These are phyloP conservation scores for Anisognathus igniventris DNA, from an alignment of 2,797 vertebrate species.

Conservation along the genomic window DNA sequence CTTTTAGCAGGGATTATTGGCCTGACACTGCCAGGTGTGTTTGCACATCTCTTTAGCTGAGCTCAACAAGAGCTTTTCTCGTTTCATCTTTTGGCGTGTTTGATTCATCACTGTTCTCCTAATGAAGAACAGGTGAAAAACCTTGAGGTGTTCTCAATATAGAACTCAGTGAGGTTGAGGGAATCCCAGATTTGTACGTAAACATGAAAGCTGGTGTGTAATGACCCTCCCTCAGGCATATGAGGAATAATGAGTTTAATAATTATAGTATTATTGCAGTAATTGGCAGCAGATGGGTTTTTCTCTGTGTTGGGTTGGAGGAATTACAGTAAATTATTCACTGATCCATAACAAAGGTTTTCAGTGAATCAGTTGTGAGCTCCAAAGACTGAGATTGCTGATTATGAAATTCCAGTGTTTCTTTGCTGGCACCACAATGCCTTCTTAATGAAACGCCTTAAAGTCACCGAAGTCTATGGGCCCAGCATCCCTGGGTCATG, in stretches of 20 bases:
- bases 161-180: neutral
- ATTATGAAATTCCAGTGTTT: neutral
- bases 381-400: neutral
- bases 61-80: neutral
- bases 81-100: neutral
- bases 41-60: neutral
- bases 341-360: constrained; percentile 41
- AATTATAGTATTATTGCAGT: constrained; percentile 35
- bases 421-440: neutral
- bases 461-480: neutral
- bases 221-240: neutral
- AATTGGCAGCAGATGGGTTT: constrained; percentile 52
- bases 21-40: neutral
- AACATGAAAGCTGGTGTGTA: constrained; percentile 25
- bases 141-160: neutral
- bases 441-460: neutral
- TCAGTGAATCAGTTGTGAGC: neutral
- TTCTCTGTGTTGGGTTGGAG: constrained; percentile 16
- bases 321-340: constrained; percentile 27
- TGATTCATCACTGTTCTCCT: neutral
- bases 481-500: neutral
- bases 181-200: neutral
- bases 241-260: constrained; percentile 47
- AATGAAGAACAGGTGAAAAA: constrained; percentile 43
- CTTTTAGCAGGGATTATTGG: neutral